These are phyloP conservation scores for Zenarchopterus dispar DNA, from an alignment of 2,797 vertebrate species.

Conservation along the genomic window DNA sequence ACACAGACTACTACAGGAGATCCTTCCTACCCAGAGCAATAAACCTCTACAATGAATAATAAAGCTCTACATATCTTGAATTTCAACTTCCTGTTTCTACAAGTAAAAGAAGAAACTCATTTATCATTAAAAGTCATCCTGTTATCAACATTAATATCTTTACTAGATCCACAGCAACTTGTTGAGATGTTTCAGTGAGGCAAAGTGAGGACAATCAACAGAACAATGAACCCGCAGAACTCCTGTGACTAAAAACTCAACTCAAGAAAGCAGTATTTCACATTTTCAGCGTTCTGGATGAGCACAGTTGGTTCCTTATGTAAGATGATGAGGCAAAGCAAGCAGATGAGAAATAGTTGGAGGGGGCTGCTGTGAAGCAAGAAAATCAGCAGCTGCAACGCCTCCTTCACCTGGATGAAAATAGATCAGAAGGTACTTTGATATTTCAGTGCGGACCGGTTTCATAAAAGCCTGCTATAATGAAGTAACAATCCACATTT, in stretches of 20 bases:
- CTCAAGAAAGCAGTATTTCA: conserved; percentile 8
- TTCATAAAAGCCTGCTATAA: conserved; percentile 26
- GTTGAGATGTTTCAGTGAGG: not conserved
- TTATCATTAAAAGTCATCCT: not conserved
- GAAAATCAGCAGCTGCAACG: conserved; percentile 54
- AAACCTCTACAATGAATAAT: no score
- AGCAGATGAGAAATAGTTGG: conserved; percentile 50
- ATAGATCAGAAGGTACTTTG: conserved; percentile 50
- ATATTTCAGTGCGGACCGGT: conserved; percentile 35
- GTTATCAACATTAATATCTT: not conserved
- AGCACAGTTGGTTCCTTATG: conserved; percentile 31
- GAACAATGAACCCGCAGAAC: not conserved
- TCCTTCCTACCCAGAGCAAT: no score
- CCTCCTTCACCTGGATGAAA: conserved; percentile 52
- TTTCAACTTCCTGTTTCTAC: not conserved
- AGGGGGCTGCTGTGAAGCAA: conserved; percentile 28
- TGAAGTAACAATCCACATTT: conserved; percentile 19
- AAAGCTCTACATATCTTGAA: no score
- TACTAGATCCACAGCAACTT: not conserved
- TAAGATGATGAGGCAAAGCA: conserved; percentile 40
- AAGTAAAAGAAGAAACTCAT: not conserved
- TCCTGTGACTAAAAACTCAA: conserved; percentile 4
- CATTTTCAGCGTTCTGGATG: conserved; percentile 19
- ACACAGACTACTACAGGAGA: no score
- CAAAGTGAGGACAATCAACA: not conserved